These are phyloP conservation scores for Phasia obesa DNA, from an alignment of 2,888 invertebrate species.

Conservation along the genomic window DNA sequence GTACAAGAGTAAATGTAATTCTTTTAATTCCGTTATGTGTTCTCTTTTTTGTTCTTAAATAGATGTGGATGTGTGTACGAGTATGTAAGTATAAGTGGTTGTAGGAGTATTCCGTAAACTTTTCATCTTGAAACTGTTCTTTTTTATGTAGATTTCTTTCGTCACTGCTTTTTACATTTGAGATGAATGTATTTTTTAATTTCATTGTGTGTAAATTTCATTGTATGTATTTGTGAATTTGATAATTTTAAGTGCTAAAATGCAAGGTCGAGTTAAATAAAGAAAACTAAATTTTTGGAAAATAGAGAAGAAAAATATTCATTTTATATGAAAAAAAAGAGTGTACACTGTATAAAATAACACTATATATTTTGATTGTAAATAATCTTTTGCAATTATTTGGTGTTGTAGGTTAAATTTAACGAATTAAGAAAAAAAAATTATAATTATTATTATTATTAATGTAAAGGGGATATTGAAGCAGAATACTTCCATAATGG, in stretches of 20 bases:
- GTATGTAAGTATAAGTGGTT: background rate
- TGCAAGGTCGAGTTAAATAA: conserved; percentile 52
- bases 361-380: no score
- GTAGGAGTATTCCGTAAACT: background rate
- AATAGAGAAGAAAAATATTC: background rate
- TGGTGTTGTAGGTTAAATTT: no score
- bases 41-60: conserved; percentile 13
- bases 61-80: background rate
- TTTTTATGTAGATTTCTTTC: background rate
- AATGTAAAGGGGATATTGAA: no score
- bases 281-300: background rate
- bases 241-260: conserved; percentile 37
- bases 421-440: no score
- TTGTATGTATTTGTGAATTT: background rate
- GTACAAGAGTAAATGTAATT: conserved; percentile 63
- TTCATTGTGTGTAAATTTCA: no score
- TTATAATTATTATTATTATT: no score
- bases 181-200: background rate
- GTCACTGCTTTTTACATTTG: background rate
- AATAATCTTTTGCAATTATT: no score
- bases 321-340: no score
- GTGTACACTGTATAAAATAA: no score
- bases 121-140: conserved; percentile 15
- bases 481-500: no score
- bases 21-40: conserved; percentile 64